Evolutionary conservation across 2,113 vertebrate genomes (phyloP).

Genomic region (Garra rufa): DNA sequence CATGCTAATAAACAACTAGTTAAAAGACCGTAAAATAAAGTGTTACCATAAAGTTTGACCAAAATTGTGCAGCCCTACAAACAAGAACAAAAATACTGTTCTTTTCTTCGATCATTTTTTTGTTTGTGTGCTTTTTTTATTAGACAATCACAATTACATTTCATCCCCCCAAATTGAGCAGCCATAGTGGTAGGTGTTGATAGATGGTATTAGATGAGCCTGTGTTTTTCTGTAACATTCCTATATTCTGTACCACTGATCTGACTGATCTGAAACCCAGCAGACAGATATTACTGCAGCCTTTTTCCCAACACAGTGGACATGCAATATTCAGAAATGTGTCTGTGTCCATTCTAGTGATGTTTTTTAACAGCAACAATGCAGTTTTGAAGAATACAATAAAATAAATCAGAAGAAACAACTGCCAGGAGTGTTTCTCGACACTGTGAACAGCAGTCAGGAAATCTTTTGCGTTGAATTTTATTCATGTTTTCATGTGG

Average conservation of each 20-base stretch:
- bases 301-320: not conserved
- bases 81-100: no score
- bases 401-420: not conserved
- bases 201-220: not conserved
- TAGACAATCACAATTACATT: no score
- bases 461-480: not conserved
- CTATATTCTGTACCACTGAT: not conserved
- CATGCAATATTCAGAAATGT: not conserved
- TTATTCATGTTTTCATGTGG: not conserved
- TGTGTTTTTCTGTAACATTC: not conserved
- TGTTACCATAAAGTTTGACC: no score
- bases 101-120: no score
- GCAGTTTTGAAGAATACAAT: not conserved
- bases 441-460: not conserved
- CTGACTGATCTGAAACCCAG: not conserved
- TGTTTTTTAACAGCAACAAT: not conserved
- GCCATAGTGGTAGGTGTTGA: no score
- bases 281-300: not conserved
- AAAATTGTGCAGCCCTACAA: no score
- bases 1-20: no score
- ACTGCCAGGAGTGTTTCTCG: not conserved
- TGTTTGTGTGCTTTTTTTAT: no score
- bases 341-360: not conserved
- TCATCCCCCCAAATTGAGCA: no score
- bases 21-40: no score